Evolutionary conservation across 2,888 invertebrate species (phyloP), one percentile per base, ranked within the genome.

Genomic region (Eupithecia abbreviata): DNA sequence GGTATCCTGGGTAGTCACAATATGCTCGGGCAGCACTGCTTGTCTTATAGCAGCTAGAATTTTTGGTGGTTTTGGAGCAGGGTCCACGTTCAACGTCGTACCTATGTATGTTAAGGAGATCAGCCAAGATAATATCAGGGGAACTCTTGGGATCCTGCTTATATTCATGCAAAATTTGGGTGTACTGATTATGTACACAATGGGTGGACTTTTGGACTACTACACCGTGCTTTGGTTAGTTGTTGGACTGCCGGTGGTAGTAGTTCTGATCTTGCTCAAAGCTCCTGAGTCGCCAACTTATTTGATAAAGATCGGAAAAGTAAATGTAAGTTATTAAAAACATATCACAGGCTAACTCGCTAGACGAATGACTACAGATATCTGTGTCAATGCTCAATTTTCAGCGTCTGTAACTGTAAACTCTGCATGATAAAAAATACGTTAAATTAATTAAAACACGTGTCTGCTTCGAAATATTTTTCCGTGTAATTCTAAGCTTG

Each of bases 201-300:
- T 91, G 76, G 91, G 92, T 13, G 88, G 88, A 0, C 90, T 88
- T 70, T 49, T 90, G 65, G 83, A 86, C 6, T 92, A 91, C 73
- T 80, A 86, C 51, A 84, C 85, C 0, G 86, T 90, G 7, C 74
- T 91, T 9, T 89, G 87, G 82, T 73, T 87, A 0, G 83, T 85
- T 3, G 67, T 88, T 2, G 79, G 79, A n/a, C 18, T 90, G 4
- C 87, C 90, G 0, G 62, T 89, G 3, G 2, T 89, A 6, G 85
- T 84, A 5, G 78, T 86, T 2, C 41, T 87, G 0, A 45, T 87
- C 15, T 85, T 91, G 79, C 30, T 89, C 42, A 85, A 83, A 68
- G 88, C 88, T 47, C 93, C 93, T 3, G 92, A 93, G 75, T 91
- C 93, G 0, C 93, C 93, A 10, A 85, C 89, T 3, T 92, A 85